A percentile compares a stretch with the other conserved stretches of the same genome.
Conservation (phyloP, 2,888 invertebrate genomes). For the Plutella xylostella region DNA sequence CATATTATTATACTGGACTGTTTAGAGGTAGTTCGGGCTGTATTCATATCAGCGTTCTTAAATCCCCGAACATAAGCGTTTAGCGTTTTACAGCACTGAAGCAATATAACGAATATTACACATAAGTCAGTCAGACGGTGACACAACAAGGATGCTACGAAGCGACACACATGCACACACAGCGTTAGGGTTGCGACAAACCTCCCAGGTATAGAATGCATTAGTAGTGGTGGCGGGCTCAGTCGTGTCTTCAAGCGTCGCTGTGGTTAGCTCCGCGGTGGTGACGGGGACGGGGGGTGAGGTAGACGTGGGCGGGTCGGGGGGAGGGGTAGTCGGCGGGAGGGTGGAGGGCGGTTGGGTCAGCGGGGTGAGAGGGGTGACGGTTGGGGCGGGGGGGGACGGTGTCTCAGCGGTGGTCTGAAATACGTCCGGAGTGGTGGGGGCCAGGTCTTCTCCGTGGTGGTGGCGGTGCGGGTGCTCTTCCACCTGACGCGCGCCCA, state of each 20-base stretch:
- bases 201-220: constrained; percentile 58
- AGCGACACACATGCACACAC: neutral
- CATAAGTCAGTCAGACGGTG: too few species aligned
- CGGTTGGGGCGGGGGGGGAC: constrained; percentile 23
- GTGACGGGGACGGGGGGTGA: constrained; percentile 17
- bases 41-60: too few species aligned
- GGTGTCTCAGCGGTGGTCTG: constrained; percentile 46
- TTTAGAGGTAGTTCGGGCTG: too few species aligned
- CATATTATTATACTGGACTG: too few species aligned
- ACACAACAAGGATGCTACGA: too few species aligned
- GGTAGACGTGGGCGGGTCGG: too few species aligned
- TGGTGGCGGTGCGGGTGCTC: constrained; percentile 56
- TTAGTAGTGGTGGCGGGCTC: constrained; percentile 47
- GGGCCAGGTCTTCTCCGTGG: constrained; percentile 46
- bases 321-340: constrained; percentile 15
- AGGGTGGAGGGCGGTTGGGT: constrained; percentile 8
- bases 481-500: constrained; percentile 40
- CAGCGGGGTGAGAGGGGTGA: constrained; percentile 15
- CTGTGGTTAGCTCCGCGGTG: constrained; percentile 37
- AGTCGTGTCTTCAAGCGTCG: constrained; percentile 36
- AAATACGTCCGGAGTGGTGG: constrained; percentile 60
- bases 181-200: constrained; percentile 56
- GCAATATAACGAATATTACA: too few species aligned
- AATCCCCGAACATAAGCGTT: too few species aligned
- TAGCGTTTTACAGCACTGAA: too few species aligned